These are phyloP conservation scores for Psilopsiagon aurifrons DNA, from an alignment of 2,113 vertebrate species.

Conservation along the genomic window DNA sequence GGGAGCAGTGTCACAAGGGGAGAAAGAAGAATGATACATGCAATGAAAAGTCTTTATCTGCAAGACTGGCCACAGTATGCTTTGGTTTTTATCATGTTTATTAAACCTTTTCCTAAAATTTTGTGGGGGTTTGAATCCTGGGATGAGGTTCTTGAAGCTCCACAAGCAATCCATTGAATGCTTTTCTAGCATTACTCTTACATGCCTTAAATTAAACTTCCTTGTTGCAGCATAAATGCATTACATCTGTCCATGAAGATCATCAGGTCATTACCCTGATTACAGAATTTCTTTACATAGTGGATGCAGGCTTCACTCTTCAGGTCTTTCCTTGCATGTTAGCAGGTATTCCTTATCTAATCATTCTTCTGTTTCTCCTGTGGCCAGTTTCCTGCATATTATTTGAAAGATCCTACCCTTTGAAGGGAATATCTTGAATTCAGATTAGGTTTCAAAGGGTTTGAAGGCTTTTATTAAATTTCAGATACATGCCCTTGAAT, in stretches of 20 bases:
- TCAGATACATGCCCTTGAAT: not conserved
- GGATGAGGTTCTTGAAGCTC: not conserved
- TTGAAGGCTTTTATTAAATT: not conserved
- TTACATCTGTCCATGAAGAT: not conserved
- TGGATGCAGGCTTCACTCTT: not conserved
- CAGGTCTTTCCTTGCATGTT: not conserved
- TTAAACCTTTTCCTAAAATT: not conserved
- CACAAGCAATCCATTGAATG: not conserved
- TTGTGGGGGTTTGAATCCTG: not conserved
- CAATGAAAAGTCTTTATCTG: not conserved
- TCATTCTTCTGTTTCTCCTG: not conserved
- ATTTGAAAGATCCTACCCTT: not conserved
- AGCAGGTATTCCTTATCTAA: not conserved
- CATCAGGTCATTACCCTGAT: not conserved
- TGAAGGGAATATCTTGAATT: not conserved
- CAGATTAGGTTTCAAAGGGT: not conserved
- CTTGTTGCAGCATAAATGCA: not conserved
- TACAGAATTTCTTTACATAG: not conserved
- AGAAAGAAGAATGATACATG: not conserved
- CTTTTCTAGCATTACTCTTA: not conserved
- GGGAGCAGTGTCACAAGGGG: not conserved
- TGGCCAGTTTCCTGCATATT: not conserved
- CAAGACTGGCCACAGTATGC: too few relatives aligned
- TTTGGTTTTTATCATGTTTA: not conserved
- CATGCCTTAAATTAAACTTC: not conserved